Percentiles rank a stretch among this genome's conserved stretches.
Conservation (phyloP, 2,113 vertebrate species). For the Callaeas wilsoni region DNA sequence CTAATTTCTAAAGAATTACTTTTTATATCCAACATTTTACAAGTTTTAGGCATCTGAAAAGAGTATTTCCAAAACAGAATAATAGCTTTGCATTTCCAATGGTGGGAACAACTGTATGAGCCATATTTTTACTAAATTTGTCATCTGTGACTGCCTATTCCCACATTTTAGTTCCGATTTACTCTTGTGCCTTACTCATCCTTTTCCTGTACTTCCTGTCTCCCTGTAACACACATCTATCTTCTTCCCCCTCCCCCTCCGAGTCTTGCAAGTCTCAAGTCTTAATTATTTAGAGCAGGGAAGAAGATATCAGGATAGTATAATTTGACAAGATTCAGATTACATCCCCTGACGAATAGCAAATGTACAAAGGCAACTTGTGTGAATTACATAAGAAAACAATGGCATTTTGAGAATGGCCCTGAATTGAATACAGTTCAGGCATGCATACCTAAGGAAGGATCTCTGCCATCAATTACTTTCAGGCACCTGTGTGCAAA, state of each 20-base stretch:
- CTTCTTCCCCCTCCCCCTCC: not conserved
- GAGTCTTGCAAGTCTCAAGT: not conserved
- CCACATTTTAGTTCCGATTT: slow-evolving; percentile 4
- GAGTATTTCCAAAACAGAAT: not conserved
- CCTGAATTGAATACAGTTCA: slow-evolving; percentile 24
- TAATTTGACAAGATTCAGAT: slow-evolving; percentile 59
- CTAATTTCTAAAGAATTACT: not conserved
- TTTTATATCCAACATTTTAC: not conserved
- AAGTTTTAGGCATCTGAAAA: not conserved
- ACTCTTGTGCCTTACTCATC: not conserved
- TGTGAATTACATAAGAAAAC: slow-evolving; percentile 52
- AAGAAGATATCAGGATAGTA: slow-evolving; percentile 46
- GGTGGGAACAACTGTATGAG: not conserved
- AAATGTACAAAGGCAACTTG: slow-evolving; percentile 28
- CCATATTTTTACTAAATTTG: not conserved
- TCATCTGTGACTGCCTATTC: not conserved
- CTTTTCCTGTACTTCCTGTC: not conserved
- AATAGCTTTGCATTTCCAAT: not conserved
- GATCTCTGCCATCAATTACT: slow-evolving; percentile 46
- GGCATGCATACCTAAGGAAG: slow-evolving; percentile 38
- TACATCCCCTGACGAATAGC: slow-evolving; percentile 36
- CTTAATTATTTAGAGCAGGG: slow-evolving; percentile 71
- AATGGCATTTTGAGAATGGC: slow-evolving; percentile 50
- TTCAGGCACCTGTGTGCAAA: slow-evolving; percentile 30
- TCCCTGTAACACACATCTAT: not conserved